Evolutionary conservation across 2,888 invertebrate genomes (phyloP).

Genomic region (Lamellibrachia satsuma): DNA sequence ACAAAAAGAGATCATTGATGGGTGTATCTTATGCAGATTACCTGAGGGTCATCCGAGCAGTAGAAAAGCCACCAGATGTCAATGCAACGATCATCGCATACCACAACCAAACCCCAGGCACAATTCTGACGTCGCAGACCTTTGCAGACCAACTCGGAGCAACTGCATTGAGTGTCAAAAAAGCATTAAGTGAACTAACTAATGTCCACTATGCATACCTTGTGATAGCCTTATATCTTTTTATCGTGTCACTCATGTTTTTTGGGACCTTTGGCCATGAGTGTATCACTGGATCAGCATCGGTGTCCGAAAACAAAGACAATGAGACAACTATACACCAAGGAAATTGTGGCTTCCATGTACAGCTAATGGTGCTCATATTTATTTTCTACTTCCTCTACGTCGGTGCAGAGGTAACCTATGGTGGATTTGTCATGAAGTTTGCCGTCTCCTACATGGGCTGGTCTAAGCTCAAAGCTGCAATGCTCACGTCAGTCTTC

Average conservation of each 20-base stretch:
- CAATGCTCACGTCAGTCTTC: slow-evolving; percentile 64
- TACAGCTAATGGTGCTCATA: slow-evolving; percentile 58
- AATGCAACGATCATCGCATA: background rate
- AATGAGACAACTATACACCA: slow-evolving; percentile 27
- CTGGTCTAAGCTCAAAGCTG: slow-evolving; percentile 60
- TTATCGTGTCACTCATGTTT: slow-evolving; percentile 61
- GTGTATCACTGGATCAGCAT: background rate
- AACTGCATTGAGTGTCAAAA: slow-evolving; percentile 37
- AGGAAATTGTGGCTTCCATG: slow-evolving; percentile 44
- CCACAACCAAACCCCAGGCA: background rate
- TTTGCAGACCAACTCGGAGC: background rate
- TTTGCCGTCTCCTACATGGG: slow-evolving; percentile 60
- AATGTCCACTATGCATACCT: slow-evolving; percentile 64
- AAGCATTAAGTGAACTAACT: slow-evolving; percentile 50
- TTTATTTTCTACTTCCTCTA: slow-evolving; percentile 65
- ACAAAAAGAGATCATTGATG: background rate
- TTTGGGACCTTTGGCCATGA: slow-evolving; percentile 34
- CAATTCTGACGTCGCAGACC: too few relatives aligned
- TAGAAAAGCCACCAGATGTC: background rate
- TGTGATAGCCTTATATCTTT: slow-evolving; percentile 60
- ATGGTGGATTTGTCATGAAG: slow-evolving; percentile 65
- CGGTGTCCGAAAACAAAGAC: background rate
- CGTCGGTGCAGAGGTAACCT: slow-evolving; percentile 66
- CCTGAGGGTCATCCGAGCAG: background rate
- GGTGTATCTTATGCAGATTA: background rate